A percentile compares a stretch with the other conserved stretches of the same genome.
Evolutionary conservation across 2,113 vertebrate species (phyloP).

Genomic region (human): GRCh38 chr1:147253001-147253500

Average conservation of each 20-base stretch:
- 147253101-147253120: not conserved
- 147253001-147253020: not conserved
- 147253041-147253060: not conserved
- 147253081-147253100: not conserved
- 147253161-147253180: not conserved
- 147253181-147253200: not conserved
- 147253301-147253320: not conserved
- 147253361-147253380: not conserved
- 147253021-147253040: not conserved
- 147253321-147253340: not conserved
- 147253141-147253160: not conserved
- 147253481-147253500: not conserved
- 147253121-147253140: not conserved
- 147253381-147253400: not conserved
- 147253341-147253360: not conserved
- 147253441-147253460: not conserved
- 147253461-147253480: not conserved
- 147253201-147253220: not conserved
- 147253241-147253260: not conserved
- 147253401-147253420: not conserved
- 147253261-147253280: not conserved
- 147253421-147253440: not conserved
- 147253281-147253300: not conserved
- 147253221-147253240: not conserved
- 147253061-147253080: not conserved